phyloP scores from a whole-genome alignment of 1,140 invertebrate species.

The Carposina sasakii region DNA sequence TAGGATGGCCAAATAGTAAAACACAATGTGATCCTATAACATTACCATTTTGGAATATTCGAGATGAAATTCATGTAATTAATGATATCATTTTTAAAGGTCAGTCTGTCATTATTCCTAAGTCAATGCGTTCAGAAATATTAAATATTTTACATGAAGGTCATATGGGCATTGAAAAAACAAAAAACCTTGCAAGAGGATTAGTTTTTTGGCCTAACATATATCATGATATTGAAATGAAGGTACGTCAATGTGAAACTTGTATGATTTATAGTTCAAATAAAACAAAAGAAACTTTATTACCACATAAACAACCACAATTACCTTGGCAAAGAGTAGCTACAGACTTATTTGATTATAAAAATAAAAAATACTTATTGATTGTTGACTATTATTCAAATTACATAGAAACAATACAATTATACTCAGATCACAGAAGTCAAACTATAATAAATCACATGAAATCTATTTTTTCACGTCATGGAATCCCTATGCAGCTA shows the following conservation, averaged over 20 bases:
- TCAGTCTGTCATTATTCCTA: constrained; percentile 48
- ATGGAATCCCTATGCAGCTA: constrained; percentile 22
- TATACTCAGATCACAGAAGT: constrained; percentile 19
- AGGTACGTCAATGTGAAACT: constrained; percentile 46
- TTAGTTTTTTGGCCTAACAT: constrained; percentile 63
- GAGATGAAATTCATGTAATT: constrained; percentile 37
- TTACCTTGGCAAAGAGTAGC: constrained; percentile 39
- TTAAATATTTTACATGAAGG: constrained; percentile 51
- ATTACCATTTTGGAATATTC: constrained; percentile 36
- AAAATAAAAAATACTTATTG: constrained; percentile 37
- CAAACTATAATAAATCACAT: constrained; percentile 24
- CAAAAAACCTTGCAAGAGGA: constrained; percentile 42
- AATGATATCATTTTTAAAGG: constrained; percentile 48
- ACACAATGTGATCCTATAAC: constrained; percentile 26
- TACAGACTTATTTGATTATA: constrained; percentile 32
- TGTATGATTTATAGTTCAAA: constrained; percentile 30
- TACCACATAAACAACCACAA: constrained; percentile 30
- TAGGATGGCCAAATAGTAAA: constrained; percentile 51
- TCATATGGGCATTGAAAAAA: constrained; percentile 64
- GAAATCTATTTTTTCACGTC: constrained; percentile 34
- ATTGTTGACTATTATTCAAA: constrained; percentile 34
- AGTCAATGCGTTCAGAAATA: constrained; percentile 35
- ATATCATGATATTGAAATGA: constrained; percentile 55
- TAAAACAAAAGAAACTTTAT: constrained; percentile 46
- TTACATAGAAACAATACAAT: constrained; percentile 23